Percentiles rank a stretch among this genome's conserved stretches.
Conservation (phyloP, 2,888 invertebrate genomes). For the Diaperis boleti region DNA sequence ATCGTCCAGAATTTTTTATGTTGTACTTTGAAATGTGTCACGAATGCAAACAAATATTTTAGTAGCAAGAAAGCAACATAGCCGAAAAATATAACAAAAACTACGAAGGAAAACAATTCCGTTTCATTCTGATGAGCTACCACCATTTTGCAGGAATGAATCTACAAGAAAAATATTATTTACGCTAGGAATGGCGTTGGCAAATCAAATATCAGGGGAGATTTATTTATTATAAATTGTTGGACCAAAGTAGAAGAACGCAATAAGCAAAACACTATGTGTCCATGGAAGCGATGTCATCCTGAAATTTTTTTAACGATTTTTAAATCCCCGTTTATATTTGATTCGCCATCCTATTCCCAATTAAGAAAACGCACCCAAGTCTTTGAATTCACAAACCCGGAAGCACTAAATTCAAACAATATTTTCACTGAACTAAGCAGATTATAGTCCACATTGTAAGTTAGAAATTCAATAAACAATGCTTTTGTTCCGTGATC, state of each 20-base stretch:
- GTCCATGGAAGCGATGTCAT: no score
- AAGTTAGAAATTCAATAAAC: conserved; percentile 55
- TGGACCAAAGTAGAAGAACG: no score
- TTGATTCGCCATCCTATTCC: no score
- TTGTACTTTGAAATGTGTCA: neutral
- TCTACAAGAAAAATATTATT: no score
- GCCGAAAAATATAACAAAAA: neutral
- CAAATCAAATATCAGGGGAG: no score
- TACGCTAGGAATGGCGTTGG: no score
- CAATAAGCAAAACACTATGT: no score
- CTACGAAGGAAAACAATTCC: neutral
- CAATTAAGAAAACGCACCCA: no score
- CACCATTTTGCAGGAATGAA: neutral
- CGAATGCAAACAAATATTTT: neutral
- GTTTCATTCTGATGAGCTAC: neutral
- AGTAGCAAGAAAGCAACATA: neutral
- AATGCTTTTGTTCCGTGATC: conserved; percentile 52
- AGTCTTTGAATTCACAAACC: conserved; percentile 45
- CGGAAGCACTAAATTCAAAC: conserved; percentile 54
- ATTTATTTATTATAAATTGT: no score
- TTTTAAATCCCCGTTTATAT: no score
- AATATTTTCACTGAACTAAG: conserved; percentile 52
- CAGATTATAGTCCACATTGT: conserved; percentile 55
- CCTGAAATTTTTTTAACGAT: no score
- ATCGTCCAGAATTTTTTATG: neutral